Conservation (phyloP, 2,797 vertebrate species). For the Scleropages formosus region DNA sequence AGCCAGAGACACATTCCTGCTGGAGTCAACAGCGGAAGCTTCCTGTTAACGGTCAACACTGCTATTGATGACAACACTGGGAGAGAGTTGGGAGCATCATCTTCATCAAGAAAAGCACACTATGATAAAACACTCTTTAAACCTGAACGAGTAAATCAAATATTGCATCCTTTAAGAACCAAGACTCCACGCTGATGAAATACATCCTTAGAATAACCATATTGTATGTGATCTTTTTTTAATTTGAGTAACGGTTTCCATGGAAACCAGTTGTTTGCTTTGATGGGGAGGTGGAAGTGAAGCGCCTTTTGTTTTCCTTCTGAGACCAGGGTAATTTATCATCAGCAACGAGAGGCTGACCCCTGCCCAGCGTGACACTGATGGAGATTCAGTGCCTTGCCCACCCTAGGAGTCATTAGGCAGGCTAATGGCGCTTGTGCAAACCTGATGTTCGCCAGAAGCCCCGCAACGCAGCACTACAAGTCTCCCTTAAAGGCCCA, state of each 20-base stretch:
- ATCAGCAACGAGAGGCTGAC: conserved; percentile 1
- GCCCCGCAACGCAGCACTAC: background rate
- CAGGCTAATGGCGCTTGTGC: conserved; percentile 18
- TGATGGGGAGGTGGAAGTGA: background rate
- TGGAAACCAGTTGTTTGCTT: background rate
- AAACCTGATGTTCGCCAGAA: conserved; percentile 1
- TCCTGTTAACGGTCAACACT: background rate
- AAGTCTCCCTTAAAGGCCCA: background rate
- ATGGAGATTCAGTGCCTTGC: conserved; percentile 8
- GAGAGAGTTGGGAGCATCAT: no score
- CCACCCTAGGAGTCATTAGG: conserved; percentile 22
- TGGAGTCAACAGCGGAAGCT: background rate
- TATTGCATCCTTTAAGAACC: conserved; percentile 1
- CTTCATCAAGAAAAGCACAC: no score
- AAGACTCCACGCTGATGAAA: background rate
- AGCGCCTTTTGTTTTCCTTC: conserved; percentile 6
- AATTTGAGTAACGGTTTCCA: background rate
- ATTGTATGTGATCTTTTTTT: background rate
- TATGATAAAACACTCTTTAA: background rate
- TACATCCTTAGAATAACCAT: background rate
- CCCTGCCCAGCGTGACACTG: conserved; percentile 1
- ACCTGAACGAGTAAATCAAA: no score
- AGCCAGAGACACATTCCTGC: no score
- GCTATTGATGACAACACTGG: no score
- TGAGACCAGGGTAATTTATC: conserved; percentile 9